A percentile compares a stretch with the other conserved stretches of the same genome.
phyloP scores from a whole-genome alignment of 2,797 vertebrate genomes.

The Echiichthys vipera region DNA sequence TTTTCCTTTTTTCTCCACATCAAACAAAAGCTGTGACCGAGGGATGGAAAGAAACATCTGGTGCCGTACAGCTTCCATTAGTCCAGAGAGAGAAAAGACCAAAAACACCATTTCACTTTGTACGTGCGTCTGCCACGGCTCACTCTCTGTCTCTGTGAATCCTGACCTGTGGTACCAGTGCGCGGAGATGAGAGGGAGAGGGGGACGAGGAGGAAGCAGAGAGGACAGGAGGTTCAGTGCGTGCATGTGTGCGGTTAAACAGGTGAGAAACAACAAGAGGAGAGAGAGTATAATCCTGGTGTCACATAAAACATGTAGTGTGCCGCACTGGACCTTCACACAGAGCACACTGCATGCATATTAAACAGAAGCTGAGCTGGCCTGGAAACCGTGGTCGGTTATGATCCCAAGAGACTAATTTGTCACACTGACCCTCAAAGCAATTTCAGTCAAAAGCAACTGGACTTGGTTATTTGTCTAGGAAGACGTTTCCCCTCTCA shows the following conservation, averaged over 20 bases:
- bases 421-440: too few relatives aligned
- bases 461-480: too few relatives aligned
- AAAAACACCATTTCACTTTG: conserved; percentile 21
- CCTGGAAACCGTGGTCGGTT: too few relatives aligned
- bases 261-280: conserved; percentile 8
- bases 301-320: conserved; percentile 33
- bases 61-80: neutral
- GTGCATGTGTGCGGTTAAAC: conserved; percentile 11
- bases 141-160: conserved; percentile 37
- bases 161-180: conserved; percentile 37
- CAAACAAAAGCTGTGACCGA: conserved; percentile 26
- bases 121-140: conserved; percentile 9
- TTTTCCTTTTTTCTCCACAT: conserved; percentile 6
- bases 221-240: neutral
- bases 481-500: too few relatives aligned
- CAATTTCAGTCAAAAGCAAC: too few relatives aligned
- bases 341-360: conserved; percentile 26
- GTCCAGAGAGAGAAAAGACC: neutral
- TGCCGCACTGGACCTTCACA: conserved; percentile 21
- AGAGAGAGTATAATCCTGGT: neutral
- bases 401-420: too few relatives aligned
- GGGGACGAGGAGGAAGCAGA: neutral
- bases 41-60: conserved; percentile 21
- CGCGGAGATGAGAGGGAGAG: conserved; percentile 36
- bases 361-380: conserved; percentile 26